Base-by-base conservation (phyloP, 2,888 invertebrate genomes). In the Macropis europaea region DNA sequence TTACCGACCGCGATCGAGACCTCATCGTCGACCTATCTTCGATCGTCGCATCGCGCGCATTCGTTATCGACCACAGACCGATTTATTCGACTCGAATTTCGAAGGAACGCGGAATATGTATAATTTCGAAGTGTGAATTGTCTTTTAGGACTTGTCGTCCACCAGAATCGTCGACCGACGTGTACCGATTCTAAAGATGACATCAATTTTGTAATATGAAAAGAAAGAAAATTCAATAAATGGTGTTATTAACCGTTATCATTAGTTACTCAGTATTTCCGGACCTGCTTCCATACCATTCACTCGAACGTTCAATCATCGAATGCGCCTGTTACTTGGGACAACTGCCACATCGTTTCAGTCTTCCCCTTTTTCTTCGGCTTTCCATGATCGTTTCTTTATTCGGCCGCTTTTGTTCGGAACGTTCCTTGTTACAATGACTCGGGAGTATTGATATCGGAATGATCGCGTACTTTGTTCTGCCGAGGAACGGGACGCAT, bases 211-310 rank as follows among this genome's bases (percentile, higher is more conserved):
- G 69, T 69, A 69, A 69, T 13, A 30, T 32, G 73, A 42, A 6
- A 67, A 43, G 26, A 48, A 60, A n/a, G 30, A 17, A 53, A 54
- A 11, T 47, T 50, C 22, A 78, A 78, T 78, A 78, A 64, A 71
- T 22, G 64, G 22, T 56, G 22, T 62, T 63, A 45, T 52, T 17
- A 59, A 59, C 17, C 56, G 69, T 76, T 42, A 60, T 57, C 67
- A 62, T 73, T 73, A 76, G 67, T 70, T 76, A 61, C 57, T 63
- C 66, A 75, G 70, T 76, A 45, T 70, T 67, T 69, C 68, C 76
- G 79, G 76, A 76, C 79, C 79, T 59, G 64, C 57, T 72, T 73
- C 76, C 69, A 64, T 52, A 62, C 54, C 43, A 61, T 54, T 47
- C 50, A 45, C 22, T 57, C 30, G 48, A 22, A 59, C 48, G 6